Conservation (phyloP, 2,888 invertebrate species). For the Ceratothoa steindachneri region DNA sequence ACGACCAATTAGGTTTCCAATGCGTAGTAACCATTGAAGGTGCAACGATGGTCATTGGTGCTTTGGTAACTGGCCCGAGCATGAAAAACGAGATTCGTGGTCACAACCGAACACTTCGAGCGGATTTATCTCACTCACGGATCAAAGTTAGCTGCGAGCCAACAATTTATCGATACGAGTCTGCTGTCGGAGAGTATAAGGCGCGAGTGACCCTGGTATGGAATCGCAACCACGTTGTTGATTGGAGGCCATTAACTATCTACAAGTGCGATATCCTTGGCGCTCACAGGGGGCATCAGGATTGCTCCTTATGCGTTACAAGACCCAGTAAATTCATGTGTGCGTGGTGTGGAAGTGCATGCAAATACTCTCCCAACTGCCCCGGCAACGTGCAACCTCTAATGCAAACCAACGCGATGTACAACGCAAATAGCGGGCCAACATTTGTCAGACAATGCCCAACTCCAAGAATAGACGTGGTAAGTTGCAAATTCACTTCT, state of each 20-base stretch:
- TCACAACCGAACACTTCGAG: background rate
- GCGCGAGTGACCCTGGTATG: slow-evolving; percentile 62
- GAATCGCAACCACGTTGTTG: slow-evolving; percentile 87
- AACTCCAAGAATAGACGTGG: slow-evolving; percentile 84
- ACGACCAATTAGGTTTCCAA: slow-evolving; percentile 83
- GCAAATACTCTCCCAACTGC: slow-evolving; percentile 80
- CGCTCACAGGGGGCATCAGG: slow-evolving; percentile 85
- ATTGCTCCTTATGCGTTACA: slow-evolving; percentile 93
- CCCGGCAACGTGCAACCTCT: slow-evolving; percentile 51
- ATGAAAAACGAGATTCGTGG: background rate
- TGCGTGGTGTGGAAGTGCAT: slow-evolving; percentile 88
- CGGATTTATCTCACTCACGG: background rate
- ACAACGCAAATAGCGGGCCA: background rate
- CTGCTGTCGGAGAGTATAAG: slow-evolving; percentile 71
- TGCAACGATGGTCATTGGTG: slow-evolving; percentile 50
- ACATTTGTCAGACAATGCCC: slow-evolving; percentile 63
- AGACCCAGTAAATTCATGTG: slow-evolving; percentile 79
- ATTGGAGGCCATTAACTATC: slow-evolving; percentile 80
- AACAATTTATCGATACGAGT: slow-evolving; percentile 74
- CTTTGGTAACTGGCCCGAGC: slow-evolving; percentile 58
- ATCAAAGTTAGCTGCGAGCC: slow-evolving; percentile 51
- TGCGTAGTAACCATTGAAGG: slow-evolving; percentile 65
- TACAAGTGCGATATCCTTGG: slow-evolving; percentile 95
- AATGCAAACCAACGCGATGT: slow-evolving; percentile 10
- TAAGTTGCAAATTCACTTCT: no score